Percentiles rank a stretch among this genome's conserved stretches.
These are phyloP conservation scores for Drosophila cardini DNA, from an alignment of 1,140 invertebrate species.

Conservation along the genomic window DNA sequence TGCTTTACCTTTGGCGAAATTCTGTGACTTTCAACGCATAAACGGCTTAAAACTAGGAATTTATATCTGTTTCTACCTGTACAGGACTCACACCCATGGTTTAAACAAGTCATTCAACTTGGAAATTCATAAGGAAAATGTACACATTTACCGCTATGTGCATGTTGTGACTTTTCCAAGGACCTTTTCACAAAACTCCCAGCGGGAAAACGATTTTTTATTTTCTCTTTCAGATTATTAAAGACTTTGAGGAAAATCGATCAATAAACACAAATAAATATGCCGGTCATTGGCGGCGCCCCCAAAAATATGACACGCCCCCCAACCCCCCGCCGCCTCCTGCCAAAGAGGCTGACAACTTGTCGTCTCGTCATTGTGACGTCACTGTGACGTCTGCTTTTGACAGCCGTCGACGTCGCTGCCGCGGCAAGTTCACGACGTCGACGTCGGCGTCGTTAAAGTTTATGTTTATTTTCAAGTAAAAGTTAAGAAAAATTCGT, in stretches of 20 bases:
- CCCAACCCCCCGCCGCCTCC: background rate
- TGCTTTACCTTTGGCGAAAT: conserved; percentile 49
- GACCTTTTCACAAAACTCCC: conserved; percentile 2
- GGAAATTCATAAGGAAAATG: background rate
- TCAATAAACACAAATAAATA: conserved; percentile 38
- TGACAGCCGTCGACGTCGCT: conserved; percentile 54
- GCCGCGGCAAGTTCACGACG: background rate
- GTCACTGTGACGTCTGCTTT: conserved; percentile 52
- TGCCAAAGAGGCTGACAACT: conserved; percentile 24
- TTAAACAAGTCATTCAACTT: conserved; percentile 45
- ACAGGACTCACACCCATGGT: conserved; percentile 34
- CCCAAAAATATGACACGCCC: conserved; percentile 28
- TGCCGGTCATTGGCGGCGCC: conserved; percentile 69
- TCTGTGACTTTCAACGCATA: conserved; percentile 79
- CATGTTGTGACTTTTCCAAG: conserved; percentile 7
- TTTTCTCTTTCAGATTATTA: no score
- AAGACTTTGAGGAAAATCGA: conserved; percentile 13
- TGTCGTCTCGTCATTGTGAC: conserved; percentile 50
- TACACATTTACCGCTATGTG: no score
- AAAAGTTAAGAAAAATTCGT: background rate
- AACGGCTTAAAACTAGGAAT: conserved; percentile 62
- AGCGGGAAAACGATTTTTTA: background rate
- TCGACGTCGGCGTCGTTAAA: conserved; percentile 18
- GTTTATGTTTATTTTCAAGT: conserved; percentile 19
- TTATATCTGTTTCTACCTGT: conserved; percentile 6